Evolutionary conservation across 2,113 vertebrate genomes (phyloP).

Genomic region (Trichechus manatus): DNA sequence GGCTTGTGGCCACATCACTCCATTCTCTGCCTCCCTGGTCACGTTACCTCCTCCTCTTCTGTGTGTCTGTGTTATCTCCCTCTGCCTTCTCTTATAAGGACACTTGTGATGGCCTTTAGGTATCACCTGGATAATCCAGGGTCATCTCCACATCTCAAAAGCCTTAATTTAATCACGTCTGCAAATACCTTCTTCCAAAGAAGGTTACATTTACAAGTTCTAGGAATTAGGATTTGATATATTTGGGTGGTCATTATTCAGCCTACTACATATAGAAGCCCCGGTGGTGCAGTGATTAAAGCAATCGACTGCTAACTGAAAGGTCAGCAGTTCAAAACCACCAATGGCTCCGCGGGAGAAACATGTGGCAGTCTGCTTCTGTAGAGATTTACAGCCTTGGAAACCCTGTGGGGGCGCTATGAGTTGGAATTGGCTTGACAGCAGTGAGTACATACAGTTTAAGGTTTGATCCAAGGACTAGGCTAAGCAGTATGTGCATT

Average conservation of each 20-base stretch:
- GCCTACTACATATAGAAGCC: neutral
- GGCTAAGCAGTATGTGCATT: neutral
- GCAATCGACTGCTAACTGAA: no score
- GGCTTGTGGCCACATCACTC: neutral
- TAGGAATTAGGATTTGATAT: neutral
- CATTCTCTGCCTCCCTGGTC: neutral
- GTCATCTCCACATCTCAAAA: neutral
- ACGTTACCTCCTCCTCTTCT: neutral
- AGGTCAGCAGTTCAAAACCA: no score
- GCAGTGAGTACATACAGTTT: neutral
- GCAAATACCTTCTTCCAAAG: slow-evolving; percentile 2
- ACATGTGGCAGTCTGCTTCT: no score
- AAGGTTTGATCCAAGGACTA: neutral
- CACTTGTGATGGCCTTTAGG: neutral
- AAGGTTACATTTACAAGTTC: neutral
- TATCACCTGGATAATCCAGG: neutral
- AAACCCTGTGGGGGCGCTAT: no score
- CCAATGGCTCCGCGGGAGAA: no score
- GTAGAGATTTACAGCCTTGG: no score
- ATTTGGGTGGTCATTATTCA: neutral
- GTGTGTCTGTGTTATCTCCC: neutral
- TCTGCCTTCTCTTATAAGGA: neutral
- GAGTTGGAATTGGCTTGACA: no score
- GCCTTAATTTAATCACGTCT: neutral
- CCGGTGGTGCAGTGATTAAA: no score